A percentile compares a stretch with the other conserved stretches of the same genome.
These are phyloP conservation scores for Sussaba pulchella DNA, from an alignment of 2,888 invertebrate genomes.

Conservation along the genomic window DNA sequence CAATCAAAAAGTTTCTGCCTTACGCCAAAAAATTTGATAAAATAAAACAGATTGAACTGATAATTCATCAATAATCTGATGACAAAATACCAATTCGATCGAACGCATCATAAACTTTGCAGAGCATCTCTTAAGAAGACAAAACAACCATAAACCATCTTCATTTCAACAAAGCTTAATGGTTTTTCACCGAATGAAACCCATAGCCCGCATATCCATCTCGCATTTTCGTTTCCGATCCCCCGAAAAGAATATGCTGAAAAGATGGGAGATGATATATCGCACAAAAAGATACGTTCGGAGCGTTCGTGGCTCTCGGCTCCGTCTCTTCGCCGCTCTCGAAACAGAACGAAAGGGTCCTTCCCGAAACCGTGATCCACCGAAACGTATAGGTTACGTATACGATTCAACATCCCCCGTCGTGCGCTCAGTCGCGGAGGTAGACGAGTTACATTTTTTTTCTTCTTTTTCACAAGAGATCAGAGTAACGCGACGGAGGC, in stretches of 20 bases:
- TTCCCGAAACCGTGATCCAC: constrained; percentile 37
- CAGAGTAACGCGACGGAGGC: constrained; percentile 35
- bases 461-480: constrained; percentile 43
- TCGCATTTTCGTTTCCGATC: constrained; percentile 12
- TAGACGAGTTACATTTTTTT: constrained; percentile 49
- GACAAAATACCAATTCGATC: not conserved
- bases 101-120: not conserved
- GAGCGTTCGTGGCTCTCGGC: constrained; percentile 13
- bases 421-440: constrained; percentile 19
- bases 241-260: constrained; percentile 28
- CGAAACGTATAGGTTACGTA: constrained; percentile 10
- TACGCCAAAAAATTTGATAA: no score
- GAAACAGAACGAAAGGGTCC: constrained; percentile 29
- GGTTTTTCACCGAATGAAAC: constrained; percentile 15
- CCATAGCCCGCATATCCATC: constrained; percentile 31
- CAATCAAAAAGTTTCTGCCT: no score
- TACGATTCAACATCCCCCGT: constrained; percentile 21
- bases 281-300: constrained; percentile 50
- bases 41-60: no score
- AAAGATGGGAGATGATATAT: constrained; percentile 55
- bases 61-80: not conserved
- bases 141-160: not conserved
- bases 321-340: constrained; percentile 6
- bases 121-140: not conserved
- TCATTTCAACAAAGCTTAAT: constrained; percentile 13